phyloP scores from a whole-genome alignment of 2,888 invertebrate genomes.

The Hymenopus coronatus region DNA sequence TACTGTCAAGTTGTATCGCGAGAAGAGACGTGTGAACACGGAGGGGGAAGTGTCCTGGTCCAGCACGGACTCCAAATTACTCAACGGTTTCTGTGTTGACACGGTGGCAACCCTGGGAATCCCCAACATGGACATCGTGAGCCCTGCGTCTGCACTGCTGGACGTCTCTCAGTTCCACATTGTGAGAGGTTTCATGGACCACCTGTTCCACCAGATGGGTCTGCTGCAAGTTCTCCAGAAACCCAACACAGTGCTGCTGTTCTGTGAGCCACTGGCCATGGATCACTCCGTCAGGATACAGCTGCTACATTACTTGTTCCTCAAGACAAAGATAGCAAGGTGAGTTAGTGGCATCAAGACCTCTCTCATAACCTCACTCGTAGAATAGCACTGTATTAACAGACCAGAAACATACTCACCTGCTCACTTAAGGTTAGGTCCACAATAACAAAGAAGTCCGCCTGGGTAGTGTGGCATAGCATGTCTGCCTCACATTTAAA shows the following conservation, averaged over 20 bases:
- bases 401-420: too few relatives aligned
- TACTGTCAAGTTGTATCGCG: conserved; percentile 44
- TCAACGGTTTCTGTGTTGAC: conserved; percentile 47
- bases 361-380: too few relatives aligned
- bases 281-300: conserved; percentile 45
- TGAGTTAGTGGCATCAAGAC: too few relatives aligned
- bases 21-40: conserved; percentile 43
- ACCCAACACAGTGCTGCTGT: conserved; percentile 47
- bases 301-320: conserved; percentile 47
- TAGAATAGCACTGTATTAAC: too few relatives aligned
- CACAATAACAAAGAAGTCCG: too few relatives aligned
- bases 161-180: conserved; percentile 44
- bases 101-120: conserved; percentile 45
- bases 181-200: conserved; percentile 45
- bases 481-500: too few relatives aligned
- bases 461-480: too few relatives aligned
- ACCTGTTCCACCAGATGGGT: conserved; percentile 47
- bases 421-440: too few relatives aligned
- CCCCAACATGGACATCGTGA: conserved; percentile 47
- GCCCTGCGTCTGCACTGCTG: conserved; percentile 46
- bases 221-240: conserved; percentile 44
- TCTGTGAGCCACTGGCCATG: conserved; percentile 47
- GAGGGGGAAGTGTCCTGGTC: conserved; percentile 35
- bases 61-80: conserved; percentile 44
- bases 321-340: conserved; percentile 48